Base-by-base conservation (phyloP, 2,888 invertebrate genomes). In the Dicycla oo region DNA sequence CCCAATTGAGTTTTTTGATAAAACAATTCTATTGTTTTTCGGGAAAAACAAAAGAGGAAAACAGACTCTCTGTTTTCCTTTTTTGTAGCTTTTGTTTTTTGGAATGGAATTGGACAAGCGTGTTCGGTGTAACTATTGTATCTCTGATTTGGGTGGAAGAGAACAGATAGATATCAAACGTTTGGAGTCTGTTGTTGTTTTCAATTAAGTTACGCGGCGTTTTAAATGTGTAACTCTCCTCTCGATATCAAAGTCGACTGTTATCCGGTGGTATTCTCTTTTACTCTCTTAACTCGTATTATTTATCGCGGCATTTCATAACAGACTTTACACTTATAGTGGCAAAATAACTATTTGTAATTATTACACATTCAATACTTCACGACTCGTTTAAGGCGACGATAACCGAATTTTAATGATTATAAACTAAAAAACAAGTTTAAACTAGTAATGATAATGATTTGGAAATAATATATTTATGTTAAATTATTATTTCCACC, bases 1-100 rank as follows among this genome's bases (percentile, higher is more conserved):
- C 57, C 75, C 62, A 69, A 78, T 76, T 78, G 64, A 26, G 70
- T 75, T 73, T n/a, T 78, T 75, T 64, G 58, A 60, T 75, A 78
- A 78, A 75, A 51, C 63, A 62, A 38, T 69, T 69, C 70, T 73
- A 71, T 78, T 78, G 64, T 80, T 78, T 78, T 67, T 26, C 15
- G 15, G 23, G 51, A 73, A 76, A 43, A 61, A 72, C n/a, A n/a
- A n/a, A n/a, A n/a, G n/a, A n/a, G n/a, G n/a, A n/a, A n/a, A n/a
- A n/a, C n/a, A n/a, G n/a, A n/a, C n/a, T n/a, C n/a, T 73, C 63
- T 60, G 38, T 65, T 74, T 80, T 64, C 15, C 2, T 58, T 69
- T 82, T 75, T 70, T 57, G 40, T 34, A 54, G 67, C 43, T 67
- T 82, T 75, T 73, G 70, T 75, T 68, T 45, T 80, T 68, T 40